These are phyloP conservation scores for Mesocentrotus franciscanus DNA, from an alignment of 53 echinoderm and acorn worm species.

Conservation along the genomic window DNA sequence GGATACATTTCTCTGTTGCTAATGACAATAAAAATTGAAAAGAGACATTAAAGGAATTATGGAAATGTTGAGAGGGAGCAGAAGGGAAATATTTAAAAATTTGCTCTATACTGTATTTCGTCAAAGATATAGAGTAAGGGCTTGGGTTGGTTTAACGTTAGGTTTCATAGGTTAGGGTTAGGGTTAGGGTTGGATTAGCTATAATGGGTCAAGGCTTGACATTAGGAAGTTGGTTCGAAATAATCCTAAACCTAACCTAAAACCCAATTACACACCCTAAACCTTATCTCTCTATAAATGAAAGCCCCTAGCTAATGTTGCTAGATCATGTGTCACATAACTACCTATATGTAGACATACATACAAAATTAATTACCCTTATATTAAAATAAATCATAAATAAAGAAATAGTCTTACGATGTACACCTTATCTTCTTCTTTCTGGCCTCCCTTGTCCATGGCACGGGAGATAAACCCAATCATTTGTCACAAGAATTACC, in stretches of 20 bases:
- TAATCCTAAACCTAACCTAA: too few species aligned
- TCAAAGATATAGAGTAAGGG: neutral
- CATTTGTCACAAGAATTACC: neutral
- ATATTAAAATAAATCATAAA: neutral
- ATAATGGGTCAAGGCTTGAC: too few species aligned
- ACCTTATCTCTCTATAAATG: too few species aligned
- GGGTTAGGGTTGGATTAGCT: too few species aligned
- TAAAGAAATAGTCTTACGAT: constrained; percentile 31
- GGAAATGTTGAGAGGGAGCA: neutral
- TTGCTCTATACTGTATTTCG: too few species aligned
- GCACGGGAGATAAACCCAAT: neutral
- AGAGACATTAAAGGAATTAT: neutral
- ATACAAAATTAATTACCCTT: neutral
- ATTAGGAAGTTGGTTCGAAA: too few species aligned
- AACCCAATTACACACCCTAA: too few species aligned
- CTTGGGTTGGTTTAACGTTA: too few species aligned
- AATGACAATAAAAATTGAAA: neutral
- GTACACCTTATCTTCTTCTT: constrained; percentile 4
- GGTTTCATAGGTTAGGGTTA: too few species aligned
- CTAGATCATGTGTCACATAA: too few species aligned
- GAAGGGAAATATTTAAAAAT: neutral
- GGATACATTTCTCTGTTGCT: neutral
- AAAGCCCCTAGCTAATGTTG: too few species aligned
- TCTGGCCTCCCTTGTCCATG: neutral
- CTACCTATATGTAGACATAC: neutral